A percentile compares a stretch with the other conserved stretches of the same genome.
Evolutionary conservation across 2,888 invertebrate genomes (phyloP).

Genomic region (Chymomyza caudatula): DNA sequence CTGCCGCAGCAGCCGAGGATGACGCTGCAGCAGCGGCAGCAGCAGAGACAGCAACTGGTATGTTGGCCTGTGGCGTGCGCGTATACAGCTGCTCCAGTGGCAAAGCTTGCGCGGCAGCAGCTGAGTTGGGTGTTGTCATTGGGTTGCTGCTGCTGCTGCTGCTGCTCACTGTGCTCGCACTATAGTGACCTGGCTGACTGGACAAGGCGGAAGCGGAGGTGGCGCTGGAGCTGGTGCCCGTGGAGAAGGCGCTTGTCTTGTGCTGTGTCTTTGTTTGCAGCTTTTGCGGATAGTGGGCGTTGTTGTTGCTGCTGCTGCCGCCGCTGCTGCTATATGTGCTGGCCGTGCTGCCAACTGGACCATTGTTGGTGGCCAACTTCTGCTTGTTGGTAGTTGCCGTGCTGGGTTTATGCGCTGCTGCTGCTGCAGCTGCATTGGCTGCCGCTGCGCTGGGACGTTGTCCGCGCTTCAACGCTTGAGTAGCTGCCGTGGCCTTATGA

Average conservation of each 20-base stretch:
- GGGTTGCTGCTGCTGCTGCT: constrained; percentile 28
- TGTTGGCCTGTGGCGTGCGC: constrained; percentile 62
- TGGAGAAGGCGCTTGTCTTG: constrained; percentile 35
- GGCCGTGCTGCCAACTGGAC: constrained; percentile 33
- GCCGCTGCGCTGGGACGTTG: constrained; percentile 59
- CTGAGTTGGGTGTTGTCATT: constrained; percentile 28
- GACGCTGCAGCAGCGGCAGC: constrained; percentile 37
- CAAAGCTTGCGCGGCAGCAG: constrained; percentile 47
- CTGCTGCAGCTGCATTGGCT: constrained; percentile 52
- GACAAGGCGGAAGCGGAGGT: neutral
- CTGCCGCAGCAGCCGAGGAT: constrained; percentile 17
- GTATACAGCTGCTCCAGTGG: constrained; percentile 63
- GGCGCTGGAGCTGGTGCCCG: neutral
- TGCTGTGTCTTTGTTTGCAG: constrained; percentile 35
- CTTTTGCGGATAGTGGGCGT: constrained; percentile 14
- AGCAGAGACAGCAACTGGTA: constrained; percentile 40
- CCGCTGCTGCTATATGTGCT: constrained; percentile 37
- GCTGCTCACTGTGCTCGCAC: constrained; percentile 30
- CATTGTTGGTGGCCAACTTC: constrained; percentile 20
- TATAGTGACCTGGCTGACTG: neutral
- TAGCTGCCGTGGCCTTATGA: constrained; percentile 35
- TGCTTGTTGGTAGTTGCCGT: constrained; percentile 36
- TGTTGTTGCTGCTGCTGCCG: constrained; percentile 48
- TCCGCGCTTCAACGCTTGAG: constrained; percentile 55
- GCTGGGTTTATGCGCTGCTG: constrained; percentile 57